phyloP scores from a whole-genome alignment of 64 coral and sea anemone species.

The Stichodactyla mertensii region DNA sequence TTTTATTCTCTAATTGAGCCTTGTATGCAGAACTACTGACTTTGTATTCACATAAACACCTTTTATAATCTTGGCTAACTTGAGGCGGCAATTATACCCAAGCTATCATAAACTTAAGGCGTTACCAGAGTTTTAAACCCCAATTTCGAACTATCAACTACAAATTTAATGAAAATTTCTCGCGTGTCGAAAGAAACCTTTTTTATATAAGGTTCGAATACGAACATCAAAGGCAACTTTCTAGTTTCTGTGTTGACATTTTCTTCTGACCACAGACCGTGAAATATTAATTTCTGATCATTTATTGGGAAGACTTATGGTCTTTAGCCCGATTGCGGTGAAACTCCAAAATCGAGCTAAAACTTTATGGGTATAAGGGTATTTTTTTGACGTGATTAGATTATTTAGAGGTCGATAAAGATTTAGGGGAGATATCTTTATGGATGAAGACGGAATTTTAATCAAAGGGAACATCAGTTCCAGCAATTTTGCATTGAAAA shows the following conservation, averaged over 20 bases:
- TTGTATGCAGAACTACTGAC: too few relatives aligned
- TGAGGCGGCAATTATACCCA: background rate
- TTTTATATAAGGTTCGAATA: background rate
- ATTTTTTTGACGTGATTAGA: background rate
- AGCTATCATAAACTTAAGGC: background rate
- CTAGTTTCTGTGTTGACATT: background rate
- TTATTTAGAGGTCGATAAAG: background rate
- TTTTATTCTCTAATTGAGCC: background rate
- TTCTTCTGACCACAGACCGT: background rate
- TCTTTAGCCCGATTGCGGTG: background rate
- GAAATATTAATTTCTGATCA: background rate
- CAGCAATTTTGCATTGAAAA: background rate
- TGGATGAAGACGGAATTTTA: background rate
- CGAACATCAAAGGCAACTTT: background rate
- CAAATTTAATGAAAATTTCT: background rate
- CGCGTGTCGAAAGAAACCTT: background rate
- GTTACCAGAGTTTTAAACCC: background rate
- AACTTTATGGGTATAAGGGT: background rate
- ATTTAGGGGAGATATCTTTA: background rate
- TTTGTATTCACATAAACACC: background rate
- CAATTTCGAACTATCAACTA: background rate
- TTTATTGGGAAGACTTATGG: conserved; percentile 6
- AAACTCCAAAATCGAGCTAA: background rate
- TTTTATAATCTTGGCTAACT: background rate
- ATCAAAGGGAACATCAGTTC: background rate